Conservation (phyloP, 2,888 invertebrate species). For the Iphiclides podalirius region DNA sequence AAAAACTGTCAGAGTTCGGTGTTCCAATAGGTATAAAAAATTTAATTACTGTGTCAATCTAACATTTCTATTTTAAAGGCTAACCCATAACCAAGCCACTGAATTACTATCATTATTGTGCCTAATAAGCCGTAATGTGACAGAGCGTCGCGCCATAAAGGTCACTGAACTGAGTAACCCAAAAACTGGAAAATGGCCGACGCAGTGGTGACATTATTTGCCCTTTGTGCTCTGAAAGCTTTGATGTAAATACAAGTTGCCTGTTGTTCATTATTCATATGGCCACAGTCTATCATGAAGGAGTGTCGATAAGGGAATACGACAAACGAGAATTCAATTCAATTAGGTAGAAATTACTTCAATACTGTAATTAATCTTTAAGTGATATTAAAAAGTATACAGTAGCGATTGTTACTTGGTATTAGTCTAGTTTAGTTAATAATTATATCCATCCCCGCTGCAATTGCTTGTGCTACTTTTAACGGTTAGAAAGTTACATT, state of each 20-base stretch:
- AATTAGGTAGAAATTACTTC: no score
- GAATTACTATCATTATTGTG: conserved; percentile 9
- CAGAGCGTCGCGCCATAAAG: conserved; percentile 16
- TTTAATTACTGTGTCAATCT: no score
- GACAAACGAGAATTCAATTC: not conserved
- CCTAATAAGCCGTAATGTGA: conserved; percentile 14
- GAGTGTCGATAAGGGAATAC: conserved; percentile 3
- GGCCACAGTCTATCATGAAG: not conserved
- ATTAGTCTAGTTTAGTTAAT: no score
- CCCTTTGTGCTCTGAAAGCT: conserved; percentile 5
- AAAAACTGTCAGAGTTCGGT: no score
- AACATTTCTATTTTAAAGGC: no score
- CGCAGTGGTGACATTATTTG: conserved; percentile 8
- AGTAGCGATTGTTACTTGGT: no score
- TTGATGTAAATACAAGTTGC: conserved; percentile 12
- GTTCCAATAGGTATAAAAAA: no score
- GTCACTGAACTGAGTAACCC: conserved; percentile 24
- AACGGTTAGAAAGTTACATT: conserved; percentile 5
- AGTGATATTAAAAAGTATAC: no score
- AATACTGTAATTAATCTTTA: no score
- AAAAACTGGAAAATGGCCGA: conserved; percentile 21
- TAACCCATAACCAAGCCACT: not conserved
- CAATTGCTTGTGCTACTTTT: conserved; percentile 7
- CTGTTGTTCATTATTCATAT: conserved; percentile 13
- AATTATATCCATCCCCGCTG: not conserved